Conservation (phyloP, 2,888 invertebrate species). For the Leptinotarsa juncta region DNA sequence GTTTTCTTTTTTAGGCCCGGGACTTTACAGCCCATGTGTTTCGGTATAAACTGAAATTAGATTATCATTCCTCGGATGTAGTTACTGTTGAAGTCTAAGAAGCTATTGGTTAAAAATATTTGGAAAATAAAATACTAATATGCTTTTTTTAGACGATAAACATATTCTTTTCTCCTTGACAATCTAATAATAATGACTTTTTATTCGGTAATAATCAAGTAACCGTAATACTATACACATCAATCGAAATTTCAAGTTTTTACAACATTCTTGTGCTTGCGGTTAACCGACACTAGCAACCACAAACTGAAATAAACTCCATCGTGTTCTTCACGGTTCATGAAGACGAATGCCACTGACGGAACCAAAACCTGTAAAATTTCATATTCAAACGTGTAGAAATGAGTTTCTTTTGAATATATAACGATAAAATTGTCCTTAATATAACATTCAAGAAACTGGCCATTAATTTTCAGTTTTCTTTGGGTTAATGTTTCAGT, state of each 20-base stretch:
- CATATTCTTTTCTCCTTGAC: background rate
- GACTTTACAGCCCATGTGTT: no score
- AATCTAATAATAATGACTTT: background rate
- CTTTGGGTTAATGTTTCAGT: no score
- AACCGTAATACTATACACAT: background rate
- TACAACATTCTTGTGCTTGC: constrained; percentile 54
- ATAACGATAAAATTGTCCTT: no score
- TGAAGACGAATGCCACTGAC: constrained; percentile 56
- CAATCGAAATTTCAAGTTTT: constrained; percentile 35
- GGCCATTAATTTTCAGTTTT: no score
- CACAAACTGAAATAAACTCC: constrained; percentile 53
- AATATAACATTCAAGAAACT: no score
- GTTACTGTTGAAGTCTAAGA: no score
- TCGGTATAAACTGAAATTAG: no score
- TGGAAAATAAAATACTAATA: no score
- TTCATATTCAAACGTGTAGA: background rate
- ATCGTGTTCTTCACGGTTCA: constrained; percentile 56
- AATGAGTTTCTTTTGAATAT: background rate
- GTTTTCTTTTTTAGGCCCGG: no score
- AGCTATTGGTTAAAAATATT: no score
- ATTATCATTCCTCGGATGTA: no score
- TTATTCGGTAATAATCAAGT: background rate
- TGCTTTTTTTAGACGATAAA: background rate
- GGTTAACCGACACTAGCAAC: constrained; percentile 56
- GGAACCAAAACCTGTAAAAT: constrained; percentile 29